phyloP scores from a whole-genome alignment of 2,113 vertebrate species.

The Marcusenius ussheri region DNA sequence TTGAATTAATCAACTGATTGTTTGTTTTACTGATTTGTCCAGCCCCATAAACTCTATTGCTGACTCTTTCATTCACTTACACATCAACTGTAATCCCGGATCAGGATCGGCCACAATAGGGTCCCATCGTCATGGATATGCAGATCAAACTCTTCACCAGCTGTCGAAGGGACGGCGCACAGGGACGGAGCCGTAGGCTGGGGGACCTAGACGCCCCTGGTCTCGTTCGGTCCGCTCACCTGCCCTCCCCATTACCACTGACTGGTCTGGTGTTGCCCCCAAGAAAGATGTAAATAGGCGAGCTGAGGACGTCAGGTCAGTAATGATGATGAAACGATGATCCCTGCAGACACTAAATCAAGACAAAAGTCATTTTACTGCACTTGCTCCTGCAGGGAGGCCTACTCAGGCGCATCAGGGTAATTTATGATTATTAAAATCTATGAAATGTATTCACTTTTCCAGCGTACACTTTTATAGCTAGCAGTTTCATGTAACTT shows the following conservation, averaged over 20 bases:
- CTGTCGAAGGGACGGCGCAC: constrained; percentile 45
- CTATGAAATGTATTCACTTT: neutral
- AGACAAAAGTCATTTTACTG: constrained; percentile 13
- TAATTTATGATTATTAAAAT: constrained; percentile 9
- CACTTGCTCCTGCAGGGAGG: neutral
- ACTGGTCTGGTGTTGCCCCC: neutral
- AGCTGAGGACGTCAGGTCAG: neutral
- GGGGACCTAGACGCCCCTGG: neutral
- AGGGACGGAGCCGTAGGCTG: neutral
- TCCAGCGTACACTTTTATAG: neutral
- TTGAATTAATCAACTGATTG: constrained; percentile 72
- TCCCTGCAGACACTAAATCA: neutral
- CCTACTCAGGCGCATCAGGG: neutral
- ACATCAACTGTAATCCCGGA: constrained; percentile 62
- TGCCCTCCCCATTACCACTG: neutral
- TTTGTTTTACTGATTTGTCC: constrained; percentile 59
- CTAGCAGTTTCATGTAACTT: neutral
- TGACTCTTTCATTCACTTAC: constrained; percentile 47
- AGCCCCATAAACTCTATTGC: constrained; percentile 50
- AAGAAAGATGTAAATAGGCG: constrained; percentile 4
- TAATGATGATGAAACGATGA: constrained; percentile 5
- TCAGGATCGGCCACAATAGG: constrained; percentile 52
- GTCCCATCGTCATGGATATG: constrained; percentile 36
- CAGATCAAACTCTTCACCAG: constrained; percentile 53
- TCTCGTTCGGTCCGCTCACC: neutral